Conservation (phyloP, 2,797 vertebrate genomes). For the Coilia nasus region DNA sequence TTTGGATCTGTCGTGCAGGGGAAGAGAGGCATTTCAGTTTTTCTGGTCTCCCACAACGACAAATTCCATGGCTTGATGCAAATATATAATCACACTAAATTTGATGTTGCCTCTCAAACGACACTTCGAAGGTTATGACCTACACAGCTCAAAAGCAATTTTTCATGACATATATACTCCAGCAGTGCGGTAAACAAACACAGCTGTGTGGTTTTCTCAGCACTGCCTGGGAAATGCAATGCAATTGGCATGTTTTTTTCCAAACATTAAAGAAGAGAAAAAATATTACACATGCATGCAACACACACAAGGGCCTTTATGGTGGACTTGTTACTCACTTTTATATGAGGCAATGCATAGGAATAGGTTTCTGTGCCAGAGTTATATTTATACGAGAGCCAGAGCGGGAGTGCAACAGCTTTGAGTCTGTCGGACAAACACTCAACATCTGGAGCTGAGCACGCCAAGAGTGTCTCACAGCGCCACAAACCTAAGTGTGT, state of each 20-base stretch:
- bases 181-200: background rate
- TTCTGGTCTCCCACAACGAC: background rate
- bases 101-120: background rate
- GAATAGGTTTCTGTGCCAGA: conserved; percentile 3
- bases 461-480: background rate
- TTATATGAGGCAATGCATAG: conserved; percentile 17
- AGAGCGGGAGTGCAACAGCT: background rate
- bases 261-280: background rate
- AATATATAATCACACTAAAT: background rate
- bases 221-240: background rate
- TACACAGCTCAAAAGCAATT: background rate
- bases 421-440: conserved; percentile 16
- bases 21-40: background rate
- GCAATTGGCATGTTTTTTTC: background rate
- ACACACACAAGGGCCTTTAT: background rate
- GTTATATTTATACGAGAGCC: background rate
- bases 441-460: conserved; percentile 4
- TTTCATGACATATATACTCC: background rate
- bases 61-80: background rate
- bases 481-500: background rate
- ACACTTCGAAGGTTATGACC: background rate
- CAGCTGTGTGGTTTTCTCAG: background rate
- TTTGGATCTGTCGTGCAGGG: background rate
- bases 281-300: background rate
- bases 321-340: background rate